Evolutionary conservation across 2,888 invertebrate genomes (phyloP), one percentile per base, ranked within the genome.

Genomic region (Notodonta ziczac): DNA sequence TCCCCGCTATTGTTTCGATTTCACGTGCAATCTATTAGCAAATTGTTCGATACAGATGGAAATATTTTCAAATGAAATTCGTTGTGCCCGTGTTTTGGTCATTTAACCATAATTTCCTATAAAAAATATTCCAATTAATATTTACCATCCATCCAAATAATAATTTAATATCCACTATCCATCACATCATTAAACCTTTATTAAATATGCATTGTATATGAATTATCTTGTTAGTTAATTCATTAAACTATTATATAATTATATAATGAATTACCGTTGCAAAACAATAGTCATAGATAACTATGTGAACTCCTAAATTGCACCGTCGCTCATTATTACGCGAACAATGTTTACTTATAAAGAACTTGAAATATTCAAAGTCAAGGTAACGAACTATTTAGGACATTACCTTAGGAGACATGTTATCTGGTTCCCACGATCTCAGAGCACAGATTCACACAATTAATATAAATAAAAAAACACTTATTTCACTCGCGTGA

Each of bases 401-500:
- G 51, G 60, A 73, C 65, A 66, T 78, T 87, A 88, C 88, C 88
- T 88, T 85, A 67, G 80, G 51, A 69, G 76, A 74, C 87, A 88
- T 88, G 74, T 69, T 81, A 77, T 71, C 65, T 68, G 60, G 61
- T 65, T 71, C 67, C 61, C 74, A 73, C 69, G 61, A 60, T 61
- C 61, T 68, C 66, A 66, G 58, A 66, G 64, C 78, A 78, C 80
- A 76, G 68, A 74, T 69, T 72, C 62, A 69, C 82, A 78, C 73
- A 73, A 72, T 65, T 71, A 59, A 67, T 65, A 62, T 59, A 77
- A 74, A 72, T 76, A 73, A 69, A 75, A n/a, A 74, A 66, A 70
- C 74, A 79, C 85, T 81, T 77, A 42, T 81, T 80, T 86, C 89
- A 92, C 92, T 85, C 91, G 89, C 91, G 91, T 77, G 76, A 82